A percentile compares a stretch with the other conserved stretches of the same genome.
Evolutionary conservation across 2,888 invertebrate genomes (phyloP).

Genomic region (Kuschelorhynchus macadamiae): DNA sequence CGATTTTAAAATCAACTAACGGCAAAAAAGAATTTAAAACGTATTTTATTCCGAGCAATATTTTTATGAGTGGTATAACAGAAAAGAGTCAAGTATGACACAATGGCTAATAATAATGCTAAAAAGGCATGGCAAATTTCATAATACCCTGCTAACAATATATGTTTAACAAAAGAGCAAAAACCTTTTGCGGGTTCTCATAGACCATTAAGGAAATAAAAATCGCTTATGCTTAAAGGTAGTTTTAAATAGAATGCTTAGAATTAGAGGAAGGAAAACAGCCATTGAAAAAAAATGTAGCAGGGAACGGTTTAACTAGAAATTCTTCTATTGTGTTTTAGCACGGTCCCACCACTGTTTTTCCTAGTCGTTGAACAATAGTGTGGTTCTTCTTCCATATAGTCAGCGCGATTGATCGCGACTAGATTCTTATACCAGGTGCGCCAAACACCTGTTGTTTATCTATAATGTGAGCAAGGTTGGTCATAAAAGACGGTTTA

Average conservation of each 20-base stretch:
- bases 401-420: slow-evolving; percentile 22
- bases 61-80: no score
- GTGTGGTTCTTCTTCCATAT: slow-evolving; percentile 42
- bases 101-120: no score
- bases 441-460: slow-evolving; percentile 23
- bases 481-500: background rate
- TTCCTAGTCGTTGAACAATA: slow-evolving; percentile 40
- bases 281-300: slow-evolving; percentile 37
- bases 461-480: no score
- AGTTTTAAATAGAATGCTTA: slow-evolving; percentile 28
- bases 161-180: slow-evolving; percentile 23
- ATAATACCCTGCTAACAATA: no score
- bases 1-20: no score
- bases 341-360: slow-evolving; percentile 41
- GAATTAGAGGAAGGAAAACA: slow-evolving; percentile 22
- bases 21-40: no score
- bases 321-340: slow-evolving; percentile 47
- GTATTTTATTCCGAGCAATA: no score
- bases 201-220: slow-evolving; percentile 30
- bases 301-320: slow-evolving; percentile 40
- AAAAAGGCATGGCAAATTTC: no score
- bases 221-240: slow-evolving; percentile 21
- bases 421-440: slow-evolving; percentile 17
- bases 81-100: no score
- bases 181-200: slow-evolving; percentile 29